Percentiles rank a stretch among this genome's conserved stretches.
Conservation (phyloP, 2,888 invertebrate species). For the Hermaeophaga mercurialis region DNA sequence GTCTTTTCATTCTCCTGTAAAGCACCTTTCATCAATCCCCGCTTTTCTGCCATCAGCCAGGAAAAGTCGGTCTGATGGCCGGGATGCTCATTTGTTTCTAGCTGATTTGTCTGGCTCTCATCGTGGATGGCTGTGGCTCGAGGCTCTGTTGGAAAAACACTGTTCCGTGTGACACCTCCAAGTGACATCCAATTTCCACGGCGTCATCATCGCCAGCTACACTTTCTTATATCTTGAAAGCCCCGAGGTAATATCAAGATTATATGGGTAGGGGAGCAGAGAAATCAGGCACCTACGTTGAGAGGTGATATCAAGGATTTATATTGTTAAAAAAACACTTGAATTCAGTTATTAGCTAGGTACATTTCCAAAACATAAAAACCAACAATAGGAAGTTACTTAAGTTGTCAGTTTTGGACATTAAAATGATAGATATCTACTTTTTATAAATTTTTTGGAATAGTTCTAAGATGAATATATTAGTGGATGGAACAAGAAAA, state of each 20-base stretch:
- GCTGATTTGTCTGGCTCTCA: slow-evolving; percentile 57
- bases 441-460: too few relatives aligned
- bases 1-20: slow-evolving; percentile 20
- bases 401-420: too few relatives aligned
- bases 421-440: too few relatives aligned
- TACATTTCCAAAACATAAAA: too few relatives aligned
- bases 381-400: too few relatives aligned
- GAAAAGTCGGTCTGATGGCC: slow-evolving; percentile 36
- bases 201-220: slow-evolving; percentile 51
- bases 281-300: slow-evolving; percentile 5
- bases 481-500: too few relatives aligned
- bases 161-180: slow-evolving; percentile 57
- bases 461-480: too few relatives aligned
- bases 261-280: not conserved
- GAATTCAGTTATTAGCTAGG: too few relatives aligned
- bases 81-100: slow-evolving; percentile 53
- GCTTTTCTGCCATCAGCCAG: slow-evolving; percentile 32
- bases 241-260: slow-evolving; percentile 17
- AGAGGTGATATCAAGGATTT: too few relatives aligned
- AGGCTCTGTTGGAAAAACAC: slow-evolving; percentile 54
- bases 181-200: slow-evolving; percentile 60
- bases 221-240: slow-evolving; percentile 26
- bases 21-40: slow-evolving; percentile 48
- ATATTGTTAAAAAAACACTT: too few relatives aligned
- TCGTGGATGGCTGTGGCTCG: slow-evolving; percentile 45